Evolutionary conservation across 1,140 invertebrate species (phyloP), one percentile per base, ranked within the genome.

Genomic region (Anagrus nilaparvatae): DNA sequence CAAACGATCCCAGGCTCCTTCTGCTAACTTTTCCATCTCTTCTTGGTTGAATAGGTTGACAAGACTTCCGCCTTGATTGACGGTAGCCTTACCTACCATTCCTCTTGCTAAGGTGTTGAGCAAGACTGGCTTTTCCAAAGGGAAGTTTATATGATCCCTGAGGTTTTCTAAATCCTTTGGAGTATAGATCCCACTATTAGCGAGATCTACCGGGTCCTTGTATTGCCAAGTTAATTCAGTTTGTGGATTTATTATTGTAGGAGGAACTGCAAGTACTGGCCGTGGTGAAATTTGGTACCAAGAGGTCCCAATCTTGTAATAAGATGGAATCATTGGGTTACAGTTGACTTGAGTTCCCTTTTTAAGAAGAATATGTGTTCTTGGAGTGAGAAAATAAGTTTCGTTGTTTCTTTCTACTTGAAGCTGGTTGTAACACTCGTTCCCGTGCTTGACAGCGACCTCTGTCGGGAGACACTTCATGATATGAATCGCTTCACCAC

Each of bases 341-440:
- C 50, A 48, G 1, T 16, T 30, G 17, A 45, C 23, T 27, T 45
- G 9, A 3, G 18, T 37, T 18, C 41, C 48, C 3, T 28, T 16
- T 25, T 25, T 38, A 1, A 35, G 43, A 3, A 51, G 14, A 5
- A 55, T 51, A 12, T 38, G 36, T 0, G 51, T 53, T 39, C 32
- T 39, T 0, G 46, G 51, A 3, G 45, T 49, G 0, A 55, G 16
- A 17, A 50, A 53, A 0, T 31, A 29, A 1, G 24, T 35, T 1
- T 34, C 4, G 16, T 54, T 53, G 0, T 25, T 13, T 9, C 32
- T 1, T n/a, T 8, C 12, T 1, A 57, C 39, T 0, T 47, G 41
- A 5, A 57, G 6, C 31, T 52, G 46, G 1, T 33, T 19, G 8
- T 49, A 54, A 44, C 50, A 54, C 36, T 48, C 16, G 7, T 51